Base-by-base conservation (phyloP, 2,888 invertebrate genomes). In the Timema podura region DNA sequence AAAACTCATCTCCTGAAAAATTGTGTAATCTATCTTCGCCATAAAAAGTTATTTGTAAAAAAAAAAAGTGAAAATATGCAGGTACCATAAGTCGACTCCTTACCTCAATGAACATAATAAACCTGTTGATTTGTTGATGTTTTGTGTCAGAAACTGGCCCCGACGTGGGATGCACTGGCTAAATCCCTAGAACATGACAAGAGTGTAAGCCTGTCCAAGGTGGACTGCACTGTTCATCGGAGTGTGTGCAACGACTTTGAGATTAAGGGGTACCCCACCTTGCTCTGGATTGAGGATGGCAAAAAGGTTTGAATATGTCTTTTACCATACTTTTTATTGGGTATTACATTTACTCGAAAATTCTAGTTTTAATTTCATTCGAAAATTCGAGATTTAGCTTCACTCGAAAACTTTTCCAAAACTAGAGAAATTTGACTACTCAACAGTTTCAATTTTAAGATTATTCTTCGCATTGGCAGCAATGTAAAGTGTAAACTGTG, bases 241-340 rank as follows among this genome's bases (percentile, higher is more conserved):
- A 83, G 87, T 51, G 85, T 92, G 2, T 96, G 96, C 80, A 86
- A 87, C 72, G 88, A 89, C 75, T 91, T 91, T 78, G 91, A 92
- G 74, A 89, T 96, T 49, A 91, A 91, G 79, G 93, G 94, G 54
- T 96, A 93, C 79, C 96, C 96, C 0, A 92, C 93, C 2, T 81
- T 96, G 6, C 80, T 95, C 61, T 95, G 94, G 93, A 90, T 96
- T 75, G 89, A 90, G 78, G 89, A 94, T 81, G 96, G 96, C 15
- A 89, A 92, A 80, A 91, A 91, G 83, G 90, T 90, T 30, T 30
- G 30, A n/a, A 2, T 15, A 11, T 57, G n/a, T 13, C 5, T 9
- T 8, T 2, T 6, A 13, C 13, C 2, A 8, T 15, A 13, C n/a
- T 8, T 57, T n/a, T 13, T 57, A 8, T 7, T 57, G 57, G n/a